Base-by-base conservation (phyloP, 1,140 invertebrate genomes). In the Tetranychus cinnabarinus region DNA sequence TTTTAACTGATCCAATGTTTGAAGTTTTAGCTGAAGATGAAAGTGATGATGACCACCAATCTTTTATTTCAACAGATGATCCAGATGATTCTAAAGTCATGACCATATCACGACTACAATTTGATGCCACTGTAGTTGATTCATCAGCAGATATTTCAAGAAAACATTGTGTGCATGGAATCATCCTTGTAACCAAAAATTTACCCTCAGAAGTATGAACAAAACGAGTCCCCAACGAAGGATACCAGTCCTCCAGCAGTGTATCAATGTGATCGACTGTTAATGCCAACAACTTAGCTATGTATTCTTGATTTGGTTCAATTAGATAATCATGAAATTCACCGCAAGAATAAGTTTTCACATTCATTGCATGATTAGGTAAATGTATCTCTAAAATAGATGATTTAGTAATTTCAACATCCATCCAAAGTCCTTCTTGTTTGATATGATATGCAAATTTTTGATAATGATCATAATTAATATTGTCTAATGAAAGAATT, bases 221-320 rank as follows among this genome's bases (percentile, higher is more conserved):
- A 74, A 98, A 98, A 52, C 93, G 78, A 1, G 92, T 97, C 6
- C 93, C 84, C 54, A 92, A 74, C 0, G 88, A 88, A 0, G 91
- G 91, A 75, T 93, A 97, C 93, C 95, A 98, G 72, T 98, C 95
- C 72, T 98, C 95, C 0, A 98, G 73, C 34, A 99, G 73, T 58
- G 91, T 84, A 71, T 99, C 95, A 66, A 98, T 88, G 70, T 97
- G 90, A 71, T 96, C 90, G 0, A 96, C 88, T n/a, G 89, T 80
- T 23, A 93, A 72, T 0, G 91, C 85, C 54, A 97, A 70, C 15
- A 98, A 71, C 69, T 89, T 86, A 1, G 91, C 82, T 60, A 88
- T 79, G 65, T 80, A 81, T 73, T 84, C 82, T 48, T 81, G 77
- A 62, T 79, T 82, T 54, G 79, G 86, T 68, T 84, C 84, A 56